These are phyloP conservation scores for Marmota flaviventris DNA, from an alignment of 2,113 vertebrate genomes.

Conservation along the genomic window DNA sequence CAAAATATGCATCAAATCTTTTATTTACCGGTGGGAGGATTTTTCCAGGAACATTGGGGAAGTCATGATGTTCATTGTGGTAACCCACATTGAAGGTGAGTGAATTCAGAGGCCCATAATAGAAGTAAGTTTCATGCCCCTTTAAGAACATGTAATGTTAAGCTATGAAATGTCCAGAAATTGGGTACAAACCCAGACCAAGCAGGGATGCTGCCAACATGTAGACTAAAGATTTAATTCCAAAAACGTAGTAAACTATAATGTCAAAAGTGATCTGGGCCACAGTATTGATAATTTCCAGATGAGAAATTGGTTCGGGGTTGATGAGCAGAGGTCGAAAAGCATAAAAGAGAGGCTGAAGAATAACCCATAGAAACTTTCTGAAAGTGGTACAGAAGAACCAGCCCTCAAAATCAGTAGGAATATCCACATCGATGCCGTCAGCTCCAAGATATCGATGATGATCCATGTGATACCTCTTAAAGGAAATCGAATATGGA, in stretches of 20 bases:
- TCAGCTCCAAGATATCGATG: conserved; percentile 96
- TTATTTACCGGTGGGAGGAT: conserved; percentile 94
- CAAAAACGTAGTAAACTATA: conserved; percentile 91
- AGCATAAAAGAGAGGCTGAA: conserved; percentile 97
- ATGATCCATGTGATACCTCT: conserved; percentile 98
- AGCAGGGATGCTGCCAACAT: conserved; percentile 96
- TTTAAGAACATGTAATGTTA: conserved; percentile 99
- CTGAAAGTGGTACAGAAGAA: conserved; percentile 97
- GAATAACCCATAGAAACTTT: conserved; percentile 96
- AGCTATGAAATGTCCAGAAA: conserved; percentile 99
- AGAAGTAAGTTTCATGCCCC: conserved; percentile 98
- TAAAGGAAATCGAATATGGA: conserved; percentile 97
- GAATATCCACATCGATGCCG: conserved; percentile 97
- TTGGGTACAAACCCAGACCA: conserved; percentile 97
- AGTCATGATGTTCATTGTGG: conserved; percentile 99
- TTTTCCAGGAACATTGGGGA: conserved; percentile 96
- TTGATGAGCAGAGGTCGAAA: conserved; percentile 96
- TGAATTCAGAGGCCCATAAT: conserved; percentile 97
- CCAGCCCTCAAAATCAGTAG: conserved; percentile 97
- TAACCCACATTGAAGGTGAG: conserved; percentile 99
- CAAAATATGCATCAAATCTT: neutral
- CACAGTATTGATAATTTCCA: conserved; percentile 93
- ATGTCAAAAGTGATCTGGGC: conserved; percentile 93
- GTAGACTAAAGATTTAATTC: conserved; percentile 94
- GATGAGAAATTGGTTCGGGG: conserved; percentile 93